phyloP scores from a whole-genome alignment of 1,140 invertebrate species.

The Camponotus vicinus region DNA sequence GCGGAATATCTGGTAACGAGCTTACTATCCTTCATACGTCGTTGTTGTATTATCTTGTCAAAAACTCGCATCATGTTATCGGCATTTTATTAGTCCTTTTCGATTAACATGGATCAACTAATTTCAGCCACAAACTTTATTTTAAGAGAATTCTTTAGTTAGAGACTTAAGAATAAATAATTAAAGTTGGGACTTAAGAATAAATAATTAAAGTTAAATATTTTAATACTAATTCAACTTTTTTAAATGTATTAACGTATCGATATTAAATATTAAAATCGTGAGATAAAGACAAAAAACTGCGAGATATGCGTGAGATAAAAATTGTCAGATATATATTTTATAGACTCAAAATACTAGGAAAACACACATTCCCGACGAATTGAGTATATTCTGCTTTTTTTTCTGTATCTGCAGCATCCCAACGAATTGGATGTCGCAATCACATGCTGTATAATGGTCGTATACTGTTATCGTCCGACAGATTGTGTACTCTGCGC shows the following conservation, averaged over 20 bases:
- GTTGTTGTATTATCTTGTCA: constrained; percentile 37
- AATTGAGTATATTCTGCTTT: constrained; percentile 2
- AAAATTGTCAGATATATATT: constrained; percentile 32
- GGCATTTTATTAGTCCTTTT: constrained; percentile 19
- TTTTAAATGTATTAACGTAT: no score
- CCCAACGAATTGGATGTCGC: constrained; percentile 9
- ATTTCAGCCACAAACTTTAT: constrained; percentile 3
- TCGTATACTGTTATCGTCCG: constrained; percentile 20
- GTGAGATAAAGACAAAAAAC: background rate
- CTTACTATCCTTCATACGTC: constrained; percentile 52
- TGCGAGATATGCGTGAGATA: background rate
- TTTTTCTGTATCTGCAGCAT: constrained; percentile 10
- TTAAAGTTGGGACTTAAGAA: background rate
- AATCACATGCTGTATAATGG: constrained; percentile 36
- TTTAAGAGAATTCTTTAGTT: background rate
- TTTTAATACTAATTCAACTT: background rate
- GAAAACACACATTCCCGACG: background rate
- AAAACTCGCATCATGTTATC: constrained; percentile 21
- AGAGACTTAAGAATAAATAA: background rate
- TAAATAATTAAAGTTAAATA: background rate
- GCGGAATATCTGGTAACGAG: constrained; percentile 60
- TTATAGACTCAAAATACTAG: background rate
- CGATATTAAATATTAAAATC: background rate
- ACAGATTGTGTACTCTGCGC: constrained; percentile 38
- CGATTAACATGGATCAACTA: constrained; percentile 17